phyloP scores from a whole-genome alignment of 2,113 vertebrate genomes.

The Chionodraco myersi region DNA sequence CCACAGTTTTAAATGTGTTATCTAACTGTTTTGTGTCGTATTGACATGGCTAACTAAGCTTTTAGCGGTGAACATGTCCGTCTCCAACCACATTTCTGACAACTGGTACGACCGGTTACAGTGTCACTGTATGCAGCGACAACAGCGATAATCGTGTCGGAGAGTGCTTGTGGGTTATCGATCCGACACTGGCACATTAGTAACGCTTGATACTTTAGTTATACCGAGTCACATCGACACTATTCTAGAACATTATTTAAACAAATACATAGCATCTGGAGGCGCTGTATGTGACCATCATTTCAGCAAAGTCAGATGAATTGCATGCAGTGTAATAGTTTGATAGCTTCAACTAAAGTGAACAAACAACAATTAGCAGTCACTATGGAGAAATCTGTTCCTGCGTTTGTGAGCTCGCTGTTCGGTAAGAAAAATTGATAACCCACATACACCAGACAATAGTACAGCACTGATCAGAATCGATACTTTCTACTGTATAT shows the following conservation, averaged over 20 bases:
- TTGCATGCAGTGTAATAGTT: neutral
- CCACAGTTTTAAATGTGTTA: neutral
- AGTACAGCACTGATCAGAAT: neutral
- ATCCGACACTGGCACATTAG: conserved; percentile 3
- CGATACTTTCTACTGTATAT: neutral
- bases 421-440: neutral
- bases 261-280: neutral
- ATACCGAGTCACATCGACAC: conserved; percentile 1
- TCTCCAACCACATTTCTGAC: neutral
- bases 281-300: neutral
- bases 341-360: neutral
- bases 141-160: neutral
- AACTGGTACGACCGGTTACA: conserved; percentile 12
- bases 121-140: neutral
- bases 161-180: conserved; percentile 7
- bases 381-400: neutral
- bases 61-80: neutral
- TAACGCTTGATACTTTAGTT: neutral
- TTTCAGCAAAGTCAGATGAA: neutral
- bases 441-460: neutral
- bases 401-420: neutral
- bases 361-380: neutral
- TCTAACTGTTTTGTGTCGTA: neutral
- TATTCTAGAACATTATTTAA: neutral
- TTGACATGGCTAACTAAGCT: neutral